Evolutionary conservation across 2,888 invertebrate species (phyloP).

Genomic region (Oegoconia quadripuncta): DNA sequence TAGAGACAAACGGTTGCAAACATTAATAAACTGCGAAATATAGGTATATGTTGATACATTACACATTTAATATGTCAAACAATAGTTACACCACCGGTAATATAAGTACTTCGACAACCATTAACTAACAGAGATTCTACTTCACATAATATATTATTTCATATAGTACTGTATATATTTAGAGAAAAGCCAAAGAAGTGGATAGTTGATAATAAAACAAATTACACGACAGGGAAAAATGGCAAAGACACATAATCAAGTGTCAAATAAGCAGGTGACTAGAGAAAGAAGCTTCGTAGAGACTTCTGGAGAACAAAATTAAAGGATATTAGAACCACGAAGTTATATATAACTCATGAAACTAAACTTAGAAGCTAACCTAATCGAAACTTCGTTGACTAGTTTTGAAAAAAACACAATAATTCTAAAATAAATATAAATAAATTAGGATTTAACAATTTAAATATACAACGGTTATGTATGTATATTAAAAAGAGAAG

Average conservation of each 20-base stretch:
- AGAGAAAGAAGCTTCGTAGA: conserved; percentile 47
- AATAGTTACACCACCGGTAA: conserved; percentile 44
- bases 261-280: conserved; percentile 58
- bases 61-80: conserved; percentile 49
- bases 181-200: conserved; percentile 1
- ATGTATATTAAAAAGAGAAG: conserved; percentile 11
- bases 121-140: conserved; percentile 56
- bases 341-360: conserved; percentile 40
- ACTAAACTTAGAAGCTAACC: conserved; percentile 55
- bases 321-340: conserved; percentile 43
- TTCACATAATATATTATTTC: conserved; percentile 28
- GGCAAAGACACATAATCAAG: conserved; percentile 35
- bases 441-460: conserved; percentile 53
- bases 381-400: conserved; percentile 67
- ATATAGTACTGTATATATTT: conserved; percentile 1
- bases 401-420: conserved; percentile 57
- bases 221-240: conserved; percentile 21
- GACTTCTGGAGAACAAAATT: conserved; percentile 49
- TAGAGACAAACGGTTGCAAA: conserved; percentile 49
- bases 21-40: conserved; percentile 48
- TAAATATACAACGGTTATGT: not conserved
- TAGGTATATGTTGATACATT: conserved; percentile 31
- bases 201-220: conserved; percentile 14
- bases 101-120: conserved; percentile 55
- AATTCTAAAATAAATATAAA: conserved; percentile 50